These are phyloP conservation scores for Eupithecia tripunctaria DNA, from an alignment of 2,888 invertebrate species.

Conservation along the genomic window DNA sequence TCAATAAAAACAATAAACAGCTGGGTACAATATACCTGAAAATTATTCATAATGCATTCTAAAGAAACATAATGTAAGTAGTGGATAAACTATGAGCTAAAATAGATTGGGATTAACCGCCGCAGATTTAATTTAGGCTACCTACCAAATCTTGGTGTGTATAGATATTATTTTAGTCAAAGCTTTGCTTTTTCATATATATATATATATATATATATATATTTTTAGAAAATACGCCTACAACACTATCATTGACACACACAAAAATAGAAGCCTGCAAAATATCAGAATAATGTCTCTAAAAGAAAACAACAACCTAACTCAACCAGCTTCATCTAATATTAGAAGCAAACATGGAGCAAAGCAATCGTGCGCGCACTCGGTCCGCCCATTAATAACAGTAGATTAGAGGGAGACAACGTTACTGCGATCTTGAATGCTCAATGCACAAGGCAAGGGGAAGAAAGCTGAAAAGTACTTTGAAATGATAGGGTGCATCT, in stretches of 20 bases:
- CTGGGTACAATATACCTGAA: background rate
- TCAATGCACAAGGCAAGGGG: constrained; percentile 21
- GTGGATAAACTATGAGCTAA: background rate
- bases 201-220: too few relatives aligned
- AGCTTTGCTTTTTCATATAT: too few relatives aligned
- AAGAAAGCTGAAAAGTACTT: constrained; percentile 11
- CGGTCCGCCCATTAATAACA: constrained; percentile 70
- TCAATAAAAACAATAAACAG: constrained; percentile 43
- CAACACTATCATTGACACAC: background rate
- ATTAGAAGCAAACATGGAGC: background rate
- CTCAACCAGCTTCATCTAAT: background rate
- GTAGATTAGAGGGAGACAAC: constrained; percentile 67
- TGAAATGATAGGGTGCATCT: background rate
- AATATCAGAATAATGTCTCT: background rate
- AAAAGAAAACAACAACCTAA: background rate
- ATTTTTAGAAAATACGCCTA: too few relatives aligned
- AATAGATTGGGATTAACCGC: too few relatives aligned
- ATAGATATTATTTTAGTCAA: too few relatives aligned
- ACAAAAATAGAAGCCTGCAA: background rate
- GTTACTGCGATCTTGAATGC: constrained; percentile 35
- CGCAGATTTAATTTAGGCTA: too few relatives aligned
- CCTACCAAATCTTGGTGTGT: too few relatives aligned
- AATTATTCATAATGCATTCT: background rate
- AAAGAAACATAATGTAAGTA: background rate
- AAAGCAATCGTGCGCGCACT: constrained; percentile 65